Percentiles rank a stretch among this genome's conserved stretches.
Conservation (phyloP, 2,888 invertebrate genomes). For the Drosophila anomelani region DNA sequence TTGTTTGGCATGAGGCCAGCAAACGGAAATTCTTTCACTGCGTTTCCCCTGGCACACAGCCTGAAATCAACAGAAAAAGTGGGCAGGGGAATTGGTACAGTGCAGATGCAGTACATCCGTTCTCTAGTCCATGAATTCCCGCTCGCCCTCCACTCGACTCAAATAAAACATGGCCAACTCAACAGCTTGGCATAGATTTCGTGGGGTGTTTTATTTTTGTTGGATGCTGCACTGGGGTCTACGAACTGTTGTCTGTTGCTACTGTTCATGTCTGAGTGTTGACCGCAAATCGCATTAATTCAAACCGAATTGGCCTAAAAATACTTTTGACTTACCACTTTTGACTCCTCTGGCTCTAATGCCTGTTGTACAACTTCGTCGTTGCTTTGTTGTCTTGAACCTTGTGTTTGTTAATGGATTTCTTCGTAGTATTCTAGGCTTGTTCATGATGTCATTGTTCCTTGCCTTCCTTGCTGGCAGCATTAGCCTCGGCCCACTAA, state of each 20-base stretch:
- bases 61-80: slow-evolving; percentile 36
- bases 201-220: slow-evolving; percentile 11
- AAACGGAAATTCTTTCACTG: slow-evolving; percentile 54
- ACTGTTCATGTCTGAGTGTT: slow-evolving; percentile 48
- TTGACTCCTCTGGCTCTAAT: neutral
- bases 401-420: slow-evolving; percentile 67
- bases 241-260: slow-evolving; percentile 56
- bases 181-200: slow-evolving; percentile 43
- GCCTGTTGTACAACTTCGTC: slow-evolving; percentile 3
- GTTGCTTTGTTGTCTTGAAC: slow-evolving; percentile 44
- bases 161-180: slow-evolving; percentile 22
- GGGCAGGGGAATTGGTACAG: slow-evolving; percentile 8
- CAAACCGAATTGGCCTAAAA: slow-evolving; percentile 28
- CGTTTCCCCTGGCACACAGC: slow-evolving; percentile 50
- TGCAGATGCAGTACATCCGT: slow-evolving; percentile 47
- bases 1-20: slow-evolving; percentile 53
- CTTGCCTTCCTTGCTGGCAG: slow-evolving; percentile 63
- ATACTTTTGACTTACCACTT: slow-evolving; percentile 2
- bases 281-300: slow-evolving; percentile 70
- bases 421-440: slow-evolving; percentile 22
- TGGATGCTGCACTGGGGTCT: slow-evolving; percentile 63
- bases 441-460: slow-evolving; percentile 39
- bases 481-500: slow-evolving; percentile 63
- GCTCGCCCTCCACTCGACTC: neutral
- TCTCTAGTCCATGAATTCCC: slow-evolving; percentile 5